phyloP scores from a whole-genome alignment of 2,888 invertebrate genomes.

The Drosophila aldrichi region DNA sequence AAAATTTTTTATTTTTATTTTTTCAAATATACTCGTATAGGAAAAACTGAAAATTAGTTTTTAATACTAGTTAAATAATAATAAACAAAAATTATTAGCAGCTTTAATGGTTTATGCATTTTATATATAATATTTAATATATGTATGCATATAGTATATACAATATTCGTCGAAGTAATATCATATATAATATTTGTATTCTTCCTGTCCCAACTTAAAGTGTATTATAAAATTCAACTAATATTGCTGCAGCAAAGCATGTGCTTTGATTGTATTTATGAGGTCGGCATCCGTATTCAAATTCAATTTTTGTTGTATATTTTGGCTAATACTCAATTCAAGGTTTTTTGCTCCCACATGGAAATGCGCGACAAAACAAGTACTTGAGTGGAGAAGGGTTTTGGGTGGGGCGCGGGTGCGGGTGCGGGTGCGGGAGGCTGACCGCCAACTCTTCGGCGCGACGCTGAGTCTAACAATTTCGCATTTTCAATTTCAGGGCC shows the following conservation, averaged over 20 bases:
- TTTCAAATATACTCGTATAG: no score
- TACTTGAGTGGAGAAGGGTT: conserved; percentile 5
- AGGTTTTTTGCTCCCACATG: conserved; percentile 47
- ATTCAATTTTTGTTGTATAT: conserved; percentile 14
- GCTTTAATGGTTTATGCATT: no score
- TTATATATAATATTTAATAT: no score
- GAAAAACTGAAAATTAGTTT: no score
- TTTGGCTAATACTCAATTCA: conserved; percentile 42
- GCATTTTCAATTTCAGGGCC: conserved; percentile 75
- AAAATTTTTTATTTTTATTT: no score
- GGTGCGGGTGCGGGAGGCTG: conserved; percentile 35
- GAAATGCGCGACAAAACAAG: conserved; percentile 57
- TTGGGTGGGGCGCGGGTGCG: background rate
- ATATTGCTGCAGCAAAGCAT: background rate
- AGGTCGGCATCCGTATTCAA: conserved; percentile 19
- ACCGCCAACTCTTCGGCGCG: conserved; percentile 52
- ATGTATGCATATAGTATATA: no score
- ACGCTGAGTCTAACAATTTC: conserved; percentile 54
- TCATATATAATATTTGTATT: background rate
- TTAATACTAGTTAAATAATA: no score
- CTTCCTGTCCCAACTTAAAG: background rate
- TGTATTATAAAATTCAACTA: background rate
- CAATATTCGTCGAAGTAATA: no score
- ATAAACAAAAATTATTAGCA: no score
- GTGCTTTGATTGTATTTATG: background rate